These are phyloP conservation scores for Dasysyrphus albostriatus DNA, from an alignment of 2,888 invertebrate genomes.

Conservation along the genomic window DNA sequence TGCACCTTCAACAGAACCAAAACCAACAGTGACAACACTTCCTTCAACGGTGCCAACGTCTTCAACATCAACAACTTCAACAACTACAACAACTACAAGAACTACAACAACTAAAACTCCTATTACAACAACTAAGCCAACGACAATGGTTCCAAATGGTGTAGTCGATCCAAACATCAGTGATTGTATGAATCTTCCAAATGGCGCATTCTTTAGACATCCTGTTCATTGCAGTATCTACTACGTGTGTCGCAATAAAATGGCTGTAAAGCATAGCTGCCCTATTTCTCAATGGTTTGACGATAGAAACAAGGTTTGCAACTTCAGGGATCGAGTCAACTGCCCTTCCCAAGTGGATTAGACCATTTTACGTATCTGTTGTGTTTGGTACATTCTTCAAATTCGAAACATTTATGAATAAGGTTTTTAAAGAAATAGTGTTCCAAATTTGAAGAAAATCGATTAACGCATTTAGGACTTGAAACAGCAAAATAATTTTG, in stretches of 20 bases:
- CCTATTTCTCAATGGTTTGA: constrained; percentile 67
- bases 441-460: no score
- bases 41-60: no score
- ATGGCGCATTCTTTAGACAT: constrained; percentile 47
- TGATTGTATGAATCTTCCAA: constrained; percentile 37
- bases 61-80: background rate
- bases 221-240: constrained; percentile 43
- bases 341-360: constrained; percentile 15
- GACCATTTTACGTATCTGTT: no score
- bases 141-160: constrained; percentile 5
- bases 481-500: no score
- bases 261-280: constrained; percentile 57
- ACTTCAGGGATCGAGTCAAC: constrained; percentile 53
- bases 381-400: no score
- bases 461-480: no score
- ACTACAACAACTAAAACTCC: background rate
- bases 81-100: constrained; percentile 1
- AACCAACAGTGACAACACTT: no score
- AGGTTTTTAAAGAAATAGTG: no score
- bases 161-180: constrained; percentile 16
- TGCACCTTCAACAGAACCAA: background rate
- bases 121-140: background rate
- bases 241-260: constrained; percentile 57
- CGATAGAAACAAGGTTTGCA: constrained; percentile 56
- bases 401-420: no score